These are phyloP conservation scores for Ectropis crepuscularia DNA, from an alignment of 2,888 invertebrate genomes.

Conservation along the genomic window DNA sequence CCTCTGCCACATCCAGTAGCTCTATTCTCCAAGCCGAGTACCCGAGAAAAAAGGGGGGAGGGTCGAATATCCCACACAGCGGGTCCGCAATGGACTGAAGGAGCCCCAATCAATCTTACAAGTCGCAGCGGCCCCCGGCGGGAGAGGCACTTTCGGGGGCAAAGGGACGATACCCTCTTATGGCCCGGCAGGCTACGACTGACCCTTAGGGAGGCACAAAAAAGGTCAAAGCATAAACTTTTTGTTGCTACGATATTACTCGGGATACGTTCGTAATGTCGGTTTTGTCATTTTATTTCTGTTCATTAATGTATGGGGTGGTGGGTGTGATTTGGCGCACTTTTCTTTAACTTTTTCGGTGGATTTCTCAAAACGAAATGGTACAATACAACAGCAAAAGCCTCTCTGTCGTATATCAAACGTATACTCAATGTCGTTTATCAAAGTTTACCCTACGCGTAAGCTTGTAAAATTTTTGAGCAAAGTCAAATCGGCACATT, in stretches of 20 bases:
- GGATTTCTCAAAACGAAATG: neutral
- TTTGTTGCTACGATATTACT: constrained; percentile 63
- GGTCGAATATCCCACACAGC: constrained; percentile 79
- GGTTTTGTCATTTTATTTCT: constrained; percentile 44
- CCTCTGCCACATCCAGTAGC: constrained; percentile 59
- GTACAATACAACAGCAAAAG: neutral
- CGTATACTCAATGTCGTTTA: too few species aligned
- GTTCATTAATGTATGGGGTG: constrained; percentile 40
- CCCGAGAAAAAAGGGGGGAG: constrained; percentile 79
- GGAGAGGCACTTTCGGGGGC: constrained; percentile 61
- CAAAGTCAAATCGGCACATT: too few species aligned
- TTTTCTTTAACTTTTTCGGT: constrained; percentile 24
- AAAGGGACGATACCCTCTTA: constrained; percentile 82
- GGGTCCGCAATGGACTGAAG: constrained; percentile 83
- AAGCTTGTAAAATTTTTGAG: too few species aligned
- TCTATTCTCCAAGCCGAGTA: constrained; percentile 63
- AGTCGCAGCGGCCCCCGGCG: constrained; percentile 71
- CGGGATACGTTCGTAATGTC: constrained; percentile 38
- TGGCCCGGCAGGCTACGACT: constrained; percentile 66
- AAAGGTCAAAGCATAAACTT: constrained; percentile 75
- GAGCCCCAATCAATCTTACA: constrained; percentile 86
- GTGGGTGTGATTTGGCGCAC: constrained; percentile 17
- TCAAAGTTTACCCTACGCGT: too few species aligned
- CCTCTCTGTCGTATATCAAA: neutral
- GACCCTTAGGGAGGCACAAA: constrained; percentile 76